phyloP scores from a whole-genome alignment of 2,797 vertebrate species.

The Odontamblyopus lacepedii region DNA sequence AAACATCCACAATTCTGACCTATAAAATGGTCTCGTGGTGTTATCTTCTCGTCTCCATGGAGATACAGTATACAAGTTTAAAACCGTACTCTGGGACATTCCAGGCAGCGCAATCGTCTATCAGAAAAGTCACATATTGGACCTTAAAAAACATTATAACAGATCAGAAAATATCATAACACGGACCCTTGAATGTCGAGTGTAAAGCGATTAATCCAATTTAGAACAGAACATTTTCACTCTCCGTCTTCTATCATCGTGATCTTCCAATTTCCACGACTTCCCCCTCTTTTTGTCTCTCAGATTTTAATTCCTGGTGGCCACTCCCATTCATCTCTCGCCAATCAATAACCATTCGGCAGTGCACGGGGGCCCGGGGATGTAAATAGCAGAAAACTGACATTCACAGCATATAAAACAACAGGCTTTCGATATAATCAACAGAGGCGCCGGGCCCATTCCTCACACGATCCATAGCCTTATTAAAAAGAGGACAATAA shows the following conservation, averaged over 20 bases:
- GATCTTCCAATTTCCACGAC: not conserved
- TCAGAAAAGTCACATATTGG: too few relatives aligned
- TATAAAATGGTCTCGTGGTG: too few relatives aligned
- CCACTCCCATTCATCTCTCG: constrained; percentile 60
- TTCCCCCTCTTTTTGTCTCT: constrained; percentile 37
- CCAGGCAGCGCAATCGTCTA: too few relatives aligned
- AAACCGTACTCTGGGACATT: too few relatives aligned
- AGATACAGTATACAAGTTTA: too few relatives aligned
- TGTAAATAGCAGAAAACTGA: constrained; percentile 80
- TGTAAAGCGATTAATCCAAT: too few relatives aligned
- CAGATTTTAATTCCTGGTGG: constrained; percentile 60
- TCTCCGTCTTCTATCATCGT: not conserved
- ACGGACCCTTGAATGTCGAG: too few relatives aligned
- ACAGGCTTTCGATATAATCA: constrained; percentile 75
- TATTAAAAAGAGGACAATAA: constrained; percentile 75
- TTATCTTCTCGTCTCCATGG: too few relatives aligned
- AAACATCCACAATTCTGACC: too few relatives aligned
- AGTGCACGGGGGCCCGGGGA: constrained; percentile 58
- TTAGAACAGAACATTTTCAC: not conserved
- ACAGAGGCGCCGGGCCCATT: constrained; percentile 49
- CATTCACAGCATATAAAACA: constrained; percentile 77
- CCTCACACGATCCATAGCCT: constrained; percentile 77
- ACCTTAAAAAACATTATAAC: too few relatives aligned
- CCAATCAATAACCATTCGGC: constrained; percentile 75
- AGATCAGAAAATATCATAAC: too few relatives aligned